Conservation (phyloP, 2,888 invertebrate species). For the Apamea sordens region DNA sequence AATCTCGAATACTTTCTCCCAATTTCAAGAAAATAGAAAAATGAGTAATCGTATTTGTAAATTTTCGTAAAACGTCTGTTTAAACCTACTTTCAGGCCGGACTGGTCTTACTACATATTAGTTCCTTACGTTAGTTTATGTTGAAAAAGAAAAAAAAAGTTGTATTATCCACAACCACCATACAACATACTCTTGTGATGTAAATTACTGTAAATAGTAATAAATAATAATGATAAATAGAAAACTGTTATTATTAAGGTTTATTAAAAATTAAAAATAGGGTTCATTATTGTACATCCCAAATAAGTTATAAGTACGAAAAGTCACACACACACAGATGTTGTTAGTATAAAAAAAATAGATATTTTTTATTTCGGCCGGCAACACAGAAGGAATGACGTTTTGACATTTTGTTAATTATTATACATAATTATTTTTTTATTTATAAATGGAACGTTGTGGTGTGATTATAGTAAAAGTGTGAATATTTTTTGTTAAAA, state of each 20-base stretch:
- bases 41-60: conserved; percentile 14
- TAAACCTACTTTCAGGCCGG: conserved; percentile 31
- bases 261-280: conserved; percentile 76
- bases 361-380: conserved; percentile 70
- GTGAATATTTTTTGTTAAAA: conserved; percentile 65
- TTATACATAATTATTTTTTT: conserved; percentile 82
- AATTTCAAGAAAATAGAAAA: conserved; percentile 10
- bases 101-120: conserved; percentile 61
- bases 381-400: conserved; percentile 75
- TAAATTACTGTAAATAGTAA: conserved; percentile 89
- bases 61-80: conserved; percentile 32
- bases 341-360: conserved; percentile 61
- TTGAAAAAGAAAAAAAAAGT: conserved; percentile 68
- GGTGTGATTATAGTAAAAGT: conserved; percentile 79
- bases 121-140: conserved; percentile 77
- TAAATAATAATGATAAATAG: conserved; percentile 75
- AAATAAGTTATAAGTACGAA: conserved; percentile 84
- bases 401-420: conserved; percentile 83
- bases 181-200: conserved; percentile 86
- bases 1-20: not conserved
- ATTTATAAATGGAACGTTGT: conserved; percentile 83
- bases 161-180: conserved; percentile 74
- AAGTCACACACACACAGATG: conserved; percentile 74
- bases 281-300: conserved; percentile 74
- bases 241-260: conserved; percentile 81